Conservation (phyloP, 2,888 invertebrate genomes). For the Chrysina gloriosa region DNA sequence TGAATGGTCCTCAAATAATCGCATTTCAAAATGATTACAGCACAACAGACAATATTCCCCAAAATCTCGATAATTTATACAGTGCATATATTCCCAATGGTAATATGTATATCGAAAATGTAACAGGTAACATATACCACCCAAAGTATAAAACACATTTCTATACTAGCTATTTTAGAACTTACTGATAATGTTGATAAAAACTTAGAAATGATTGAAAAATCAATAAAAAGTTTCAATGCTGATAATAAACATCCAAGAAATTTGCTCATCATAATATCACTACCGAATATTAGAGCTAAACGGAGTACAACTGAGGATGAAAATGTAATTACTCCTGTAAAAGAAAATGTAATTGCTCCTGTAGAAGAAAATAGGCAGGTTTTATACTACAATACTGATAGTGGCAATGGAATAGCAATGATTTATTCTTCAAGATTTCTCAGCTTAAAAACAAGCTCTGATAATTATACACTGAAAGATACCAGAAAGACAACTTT, state of each 20-base stretch:
- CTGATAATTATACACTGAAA: constrained; percentile 41
- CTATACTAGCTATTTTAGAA: constrained; percentile 2
- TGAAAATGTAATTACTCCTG: background rate
- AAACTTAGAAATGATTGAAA: constrained; percentile 14
- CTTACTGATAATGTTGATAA: constrained; percentile 11
- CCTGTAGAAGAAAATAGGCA: constrained; percentile 2
- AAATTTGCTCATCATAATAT: constrained; percentile 17
- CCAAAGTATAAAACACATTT: background rate
- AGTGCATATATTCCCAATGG: constrained; percentile 60
- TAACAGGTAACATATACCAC: background rate
- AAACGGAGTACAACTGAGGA: constrained; percentile 3
- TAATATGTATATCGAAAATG: constrained; percentile 55
- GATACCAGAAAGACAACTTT: constrained; percentile 45
- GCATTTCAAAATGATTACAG: constrained; percentile 55
- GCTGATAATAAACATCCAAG: background rate
- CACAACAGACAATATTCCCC: constrained; percentile 53
- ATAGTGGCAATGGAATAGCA: constrained; percentile 38
- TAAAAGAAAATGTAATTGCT: background rate
- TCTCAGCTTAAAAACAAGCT: constrained; percentile 53
- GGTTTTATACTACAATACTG: constrained; percentile 23
- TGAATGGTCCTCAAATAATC: constrained; percentile 57
- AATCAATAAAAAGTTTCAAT: background rate
- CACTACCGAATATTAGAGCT: constrained; percentile 27
- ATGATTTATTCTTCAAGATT: constrained; percentile 59
- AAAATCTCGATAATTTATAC: constrained; percentile 52